Evolutionary conservation across 2,888 invertebrate genomes (phyloP).

Genomic region (Agrilus biguttatus): DNA sequence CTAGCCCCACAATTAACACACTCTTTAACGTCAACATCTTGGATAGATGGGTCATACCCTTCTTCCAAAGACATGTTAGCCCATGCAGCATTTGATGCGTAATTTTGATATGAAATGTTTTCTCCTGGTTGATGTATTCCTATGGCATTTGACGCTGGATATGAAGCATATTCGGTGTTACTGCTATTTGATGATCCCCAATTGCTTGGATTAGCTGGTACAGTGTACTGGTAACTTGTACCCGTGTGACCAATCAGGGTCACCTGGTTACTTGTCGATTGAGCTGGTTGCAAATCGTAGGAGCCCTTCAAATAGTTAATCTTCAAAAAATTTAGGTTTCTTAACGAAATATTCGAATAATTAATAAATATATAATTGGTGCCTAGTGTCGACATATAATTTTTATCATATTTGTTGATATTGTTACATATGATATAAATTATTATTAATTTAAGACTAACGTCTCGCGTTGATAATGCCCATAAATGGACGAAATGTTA

Average conservation of each 20-base stretch:
- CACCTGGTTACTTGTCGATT: constrained; percentile 41
- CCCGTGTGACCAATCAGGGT: constrained; percentile 37
- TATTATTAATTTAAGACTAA: too few relatives aligned
- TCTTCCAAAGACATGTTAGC: constrained; percentile 7
- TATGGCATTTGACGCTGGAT: constrained; percentile 6
- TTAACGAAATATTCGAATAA: too few relatives aligned
- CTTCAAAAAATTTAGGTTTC: too few relatives aligned
- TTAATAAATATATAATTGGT: too few relatives aligned
- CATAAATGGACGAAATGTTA: too few relatives aligned
- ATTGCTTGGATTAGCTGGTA: constrained; percentile 13
- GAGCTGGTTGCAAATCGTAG: constrained; percentile 37
- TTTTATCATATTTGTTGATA: too few relatives aligned
- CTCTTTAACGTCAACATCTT: constrained; percentile 49
- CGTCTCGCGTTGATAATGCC: too few relatives aligned
- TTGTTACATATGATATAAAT: too few relatives aligned
- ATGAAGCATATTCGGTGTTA: constrained; percentile 5
- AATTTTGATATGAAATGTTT: constrained; percentile 5
- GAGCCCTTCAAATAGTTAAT: constrained; percentile 24
- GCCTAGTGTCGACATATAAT: too few relatives aligned
- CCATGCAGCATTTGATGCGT: constrained; percentile 2
- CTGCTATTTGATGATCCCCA: constrained; percentile 10
- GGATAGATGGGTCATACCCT: constrained; percentile 22
- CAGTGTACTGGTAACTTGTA: constrained; percentile 36
- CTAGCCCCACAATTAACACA: constrained; percentile 52
- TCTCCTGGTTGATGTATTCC: constrained; percentile 6